Percentiles rank a stretch among this genome's conserved stretches.
Conservation (phyloP, 2,888 invertebrate genomes). For the Athripsodes cinereus region DNA sequence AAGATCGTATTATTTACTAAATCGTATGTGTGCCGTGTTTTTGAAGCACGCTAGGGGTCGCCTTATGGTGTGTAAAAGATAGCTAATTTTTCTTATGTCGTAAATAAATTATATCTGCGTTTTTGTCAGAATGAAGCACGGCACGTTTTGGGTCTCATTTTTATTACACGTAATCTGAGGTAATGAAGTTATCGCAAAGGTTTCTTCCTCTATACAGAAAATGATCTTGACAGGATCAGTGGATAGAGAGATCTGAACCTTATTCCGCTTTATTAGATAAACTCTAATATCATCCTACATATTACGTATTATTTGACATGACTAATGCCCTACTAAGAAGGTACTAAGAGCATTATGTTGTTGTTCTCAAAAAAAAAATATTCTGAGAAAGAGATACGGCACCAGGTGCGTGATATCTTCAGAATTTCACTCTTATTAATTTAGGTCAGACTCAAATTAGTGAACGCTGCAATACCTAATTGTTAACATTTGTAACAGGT, state of each 20-base stretch:
- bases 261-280: background rate
- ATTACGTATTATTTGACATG: background rate
- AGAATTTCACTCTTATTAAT: too few relatives aligned
- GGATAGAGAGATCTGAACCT: background rate
- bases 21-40: constrained; percentile 4
- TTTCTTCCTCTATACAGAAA: background rate
- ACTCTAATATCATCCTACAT: background rate
- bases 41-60: background rate
- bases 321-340: too few relatives aligned
- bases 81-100: constrained; percentile 3
- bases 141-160: background rate
- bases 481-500: too few relatives aligned
- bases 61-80: background rate
- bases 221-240: background rate
- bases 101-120: background rate
- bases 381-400: too few relatives aligned
- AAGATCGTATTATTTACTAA: constrained; percentile 16
- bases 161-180: background rate
- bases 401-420: too few relatives aligned
- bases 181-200: background rate
- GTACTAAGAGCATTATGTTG: too few relatives aligned
- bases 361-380: too few relatives aligned
- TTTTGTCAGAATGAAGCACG: background rate
- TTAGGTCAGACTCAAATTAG: too few relatives aligned
- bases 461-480: too few relatives aligned